Evolutionary conservation across 2,113 vertebrate species (phyloP).

Genomic region (Mesocricetus auratus): DNA sequence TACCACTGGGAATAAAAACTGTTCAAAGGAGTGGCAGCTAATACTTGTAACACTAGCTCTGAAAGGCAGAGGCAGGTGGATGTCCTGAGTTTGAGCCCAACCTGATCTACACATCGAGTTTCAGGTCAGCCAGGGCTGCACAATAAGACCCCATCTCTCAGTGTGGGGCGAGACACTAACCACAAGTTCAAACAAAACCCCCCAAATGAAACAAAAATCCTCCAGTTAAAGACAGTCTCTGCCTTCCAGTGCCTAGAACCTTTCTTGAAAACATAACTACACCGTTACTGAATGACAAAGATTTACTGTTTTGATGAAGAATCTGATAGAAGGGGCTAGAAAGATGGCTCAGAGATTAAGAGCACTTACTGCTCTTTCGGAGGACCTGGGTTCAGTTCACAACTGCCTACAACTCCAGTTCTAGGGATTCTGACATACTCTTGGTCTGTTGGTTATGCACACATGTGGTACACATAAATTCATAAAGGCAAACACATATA

Average conservation of each 20-base stretch:
- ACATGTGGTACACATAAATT: not conserved
- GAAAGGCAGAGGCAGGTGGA: not conserved
- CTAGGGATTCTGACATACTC: not conserved
- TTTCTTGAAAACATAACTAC: not conserved
- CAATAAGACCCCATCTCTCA: not conserved
- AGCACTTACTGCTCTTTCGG: not conserved
- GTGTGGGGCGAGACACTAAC: not conserved
- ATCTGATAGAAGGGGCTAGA: not conserved
- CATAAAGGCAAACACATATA: not conserved
- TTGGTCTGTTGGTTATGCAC: not conserved
- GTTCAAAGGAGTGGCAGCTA: not conserved
- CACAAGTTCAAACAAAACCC: not conserved
- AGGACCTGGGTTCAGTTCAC: not conserved
- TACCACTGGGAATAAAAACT: not conserved
- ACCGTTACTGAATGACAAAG: not conserved
- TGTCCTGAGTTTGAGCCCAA: not conserved
- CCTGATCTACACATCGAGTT: not conserved
- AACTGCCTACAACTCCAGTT: not conserved
- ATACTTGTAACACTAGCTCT: not conserved
- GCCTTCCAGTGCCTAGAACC: not conserved
- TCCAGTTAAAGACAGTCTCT: slow-evolving; percentile 1
- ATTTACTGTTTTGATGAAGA: slow-evolving; percentile 41
- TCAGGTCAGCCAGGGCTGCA: not conserved
- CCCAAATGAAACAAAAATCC: not conserved
- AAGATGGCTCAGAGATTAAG: not conserved